Evolutionary conservation across 2,797 vertebrate genomes (phyloP).

Genomic region (Cirrhinus molitorella): DNA sequence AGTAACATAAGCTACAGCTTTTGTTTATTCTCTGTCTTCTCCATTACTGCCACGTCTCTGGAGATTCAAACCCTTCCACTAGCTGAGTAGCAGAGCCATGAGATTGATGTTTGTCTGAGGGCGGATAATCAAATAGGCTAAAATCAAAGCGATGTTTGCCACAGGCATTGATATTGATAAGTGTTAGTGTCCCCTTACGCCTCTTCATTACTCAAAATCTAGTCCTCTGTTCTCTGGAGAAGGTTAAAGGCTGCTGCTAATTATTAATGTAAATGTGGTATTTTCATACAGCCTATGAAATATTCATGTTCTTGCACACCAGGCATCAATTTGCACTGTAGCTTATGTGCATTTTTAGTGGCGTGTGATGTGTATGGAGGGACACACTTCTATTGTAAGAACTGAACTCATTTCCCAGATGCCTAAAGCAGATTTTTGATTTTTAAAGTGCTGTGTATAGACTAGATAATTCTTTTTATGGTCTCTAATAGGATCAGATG

Average conservation of each 20-base stretch:
- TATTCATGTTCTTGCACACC: slow-evolving; percentile 69
- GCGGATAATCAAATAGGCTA: slow-evolving; percentile 32
- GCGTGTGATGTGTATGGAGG: slow-evolving; percentile 1
- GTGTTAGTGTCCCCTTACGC: slow-evolving; percentile 7
- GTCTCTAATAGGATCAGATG: slow-evolving; percentile 15
- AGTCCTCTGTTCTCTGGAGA: slow-evolving; percentile 54
- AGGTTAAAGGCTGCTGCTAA: slow-evolving; percentile 54
- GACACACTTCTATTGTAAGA: slow-evolving; percentile 2
- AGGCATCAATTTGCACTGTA: slow-evolving; percentile 66
- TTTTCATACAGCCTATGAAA: slow-evolving; percentile 73
- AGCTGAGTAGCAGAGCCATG: slow-evolving; percentile 7
- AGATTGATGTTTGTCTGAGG: slow-evolving; percentile 42
- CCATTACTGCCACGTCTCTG: slow-evolving; percentile 8
- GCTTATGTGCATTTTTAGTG: slow-evolving; percentile 44
- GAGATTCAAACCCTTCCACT: slow-evolving; percentile 15
- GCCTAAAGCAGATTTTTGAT: neutral
- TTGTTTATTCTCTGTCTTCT: slow-evolving; percentile 36
- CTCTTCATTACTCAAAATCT: slow-evolving; percentile 52
- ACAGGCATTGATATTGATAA: slow-evolving; percentile 21
- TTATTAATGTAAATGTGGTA: slow-evolving; percentile 77
- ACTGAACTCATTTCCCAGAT: slow-evolving; percentile 8
- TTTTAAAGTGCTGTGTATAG: neutral
- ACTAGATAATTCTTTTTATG: neutral
- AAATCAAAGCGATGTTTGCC: slow-evolving; percentile 11
- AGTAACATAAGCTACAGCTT: neutral